A percentile compares a stretch with the other conserved stretches of the same genome.
Evolutionary conservation across 2,797 vertebrate species (phyloP).

Genomic region (Scleropages formosus): DNA sequence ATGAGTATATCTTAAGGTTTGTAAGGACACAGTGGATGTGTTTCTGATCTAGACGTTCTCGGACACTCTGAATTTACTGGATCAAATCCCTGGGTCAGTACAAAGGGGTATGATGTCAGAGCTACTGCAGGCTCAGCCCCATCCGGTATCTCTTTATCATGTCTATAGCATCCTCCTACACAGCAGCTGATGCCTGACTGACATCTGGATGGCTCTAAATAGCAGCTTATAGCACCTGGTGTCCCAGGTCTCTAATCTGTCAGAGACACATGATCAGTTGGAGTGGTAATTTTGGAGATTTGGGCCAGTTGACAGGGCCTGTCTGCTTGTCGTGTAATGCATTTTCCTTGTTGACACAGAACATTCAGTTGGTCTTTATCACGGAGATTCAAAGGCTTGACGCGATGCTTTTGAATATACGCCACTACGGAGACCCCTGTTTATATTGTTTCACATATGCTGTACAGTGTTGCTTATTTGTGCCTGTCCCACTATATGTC

Average conservation of each 20-base stretch:
- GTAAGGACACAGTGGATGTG: too few relatives aligned
- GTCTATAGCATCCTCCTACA: background rate
- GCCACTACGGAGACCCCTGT: too few relatives aligned
- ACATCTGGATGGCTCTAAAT: background rate
- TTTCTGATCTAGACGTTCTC: too few relatives aligned
- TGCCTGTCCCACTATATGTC: too few relatives aligned
- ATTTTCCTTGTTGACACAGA: background rate
- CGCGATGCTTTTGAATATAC: too few relatives aligned
- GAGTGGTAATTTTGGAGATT: background rate
- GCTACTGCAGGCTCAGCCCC: too few relatives aligned
- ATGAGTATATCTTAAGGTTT: too few relatives aligned
- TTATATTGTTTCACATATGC: too few relatives aligned
- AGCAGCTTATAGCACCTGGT: background rate
- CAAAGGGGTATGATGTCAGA: too few relatives aligned
- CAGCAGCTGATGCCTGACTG: background rate
- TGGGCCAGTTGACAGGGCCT: background rate
- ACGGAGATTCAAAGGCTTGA: too few relatives aligned
- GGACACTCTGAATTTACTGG: background rate
- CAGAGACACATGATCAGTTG: background rate
- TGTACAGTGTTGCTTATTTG: too few relatives aligned
- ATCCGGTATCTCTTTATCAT: too few relatives aligned
- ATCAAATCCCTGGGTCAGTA: constrained; percentile 13
- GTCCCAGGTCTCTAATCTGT: background rate
- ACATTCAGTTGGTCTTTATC: background rate
- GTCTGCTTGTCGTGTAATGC: background rate